Evolutionary conservation across 2,797 vertebrate genomes (phyloP).

Genomic region (Emys orbicularis): DNA sequence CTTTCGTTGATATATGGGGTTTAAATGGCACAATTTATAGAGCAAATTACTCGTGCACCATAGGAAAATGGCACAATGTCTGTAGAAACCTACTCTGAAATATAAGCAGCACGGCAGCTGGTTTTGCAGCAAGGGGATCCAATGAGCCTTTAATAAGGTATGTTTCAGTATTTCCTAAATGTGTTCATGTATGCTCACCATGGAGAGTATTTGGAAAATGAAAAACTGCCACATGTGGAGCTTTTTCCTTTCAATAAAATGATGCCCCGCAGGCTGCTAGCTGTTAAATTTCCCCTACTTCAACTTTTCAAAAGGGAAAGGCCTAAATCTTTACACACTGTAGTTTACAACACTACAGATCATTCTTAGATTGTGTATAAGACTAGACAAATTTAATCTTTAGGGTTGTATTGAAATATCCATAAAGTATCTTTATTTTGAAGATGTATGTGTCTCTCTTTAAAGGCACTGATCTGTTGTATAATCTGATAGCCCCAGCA

Average conservation of each 20-base stretch:
- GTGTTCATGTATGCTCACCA: not conserved
- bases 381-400: not conserved
- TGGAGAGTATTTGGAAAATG: fast-evolving
- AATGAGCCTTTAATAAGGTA: not conserved
- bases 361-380: not conserved
- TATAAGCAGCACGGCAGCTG: not conserved
- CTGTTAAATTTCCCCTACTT: not conserved
- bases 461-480: not conserved
- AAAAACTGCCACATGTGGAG: fast-evolving
- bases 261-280: fast-evolving
- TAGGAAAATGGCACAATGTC: not conserved
- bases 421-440: not conserved
- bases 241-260: not conserved
- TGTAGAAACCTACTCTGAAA: not conserved
- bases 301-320: not conserved
- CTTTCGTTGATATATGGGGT: not conserved
- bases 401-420: not conserved
- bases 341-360: not conserved
- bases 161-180: not conserved
- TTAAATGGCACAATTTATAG: not conserved
- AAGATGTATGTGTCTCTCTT: not conserved
- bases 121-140: not conserved
- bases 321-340: not conserved
- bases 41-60: not conserved
- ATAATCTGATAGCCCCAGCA: not conserved